phyloP scores from a whole-genome alignment of 2,797 vertebrate species.

The Crax fasciolata region DNA sequence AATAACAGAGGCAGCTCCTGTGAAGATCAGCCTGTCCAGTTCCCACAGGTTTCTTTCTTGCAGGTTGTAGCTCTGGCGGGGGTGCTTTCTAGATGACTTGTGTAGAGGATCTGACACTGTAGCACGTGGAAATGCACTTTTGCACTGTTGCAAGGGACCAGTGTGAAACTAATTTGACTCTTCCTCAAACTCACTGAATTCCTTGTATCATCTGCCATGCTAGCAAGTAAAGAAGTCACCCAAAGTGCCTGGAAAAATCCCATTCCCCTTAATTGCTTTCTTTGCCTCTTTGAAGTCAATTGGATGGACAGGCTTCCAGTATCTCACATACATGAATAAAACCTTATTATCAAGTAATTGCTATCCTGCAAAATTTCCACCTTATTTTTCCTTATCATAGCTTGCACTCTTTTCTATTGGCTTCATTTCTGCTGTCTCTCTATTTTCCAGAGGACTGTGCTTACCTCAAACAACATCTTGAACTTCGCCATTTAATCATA shows the following conservation, averaged over 20 bases:
- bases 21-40: background rate
- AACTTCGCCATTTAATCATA: constrained; percentile 19
- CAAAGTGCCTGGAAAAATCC: constrained; percentile 12
- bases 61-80: background rate
- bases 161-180: background rate
- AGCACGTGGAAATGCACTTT: background rate
- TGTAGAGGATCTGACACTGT: background rate
- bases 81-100: background rate
- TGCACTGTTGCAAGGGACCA: background rate
- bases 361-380: constrained; percentile 39
- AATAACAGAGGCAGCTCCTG: background rate
- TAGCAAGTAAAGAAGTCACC: constrained; percentile 26
- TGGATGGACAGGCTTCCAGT: background rate
- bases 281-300: constrained; percentile 9
- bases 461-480: constrained; percentile 59
- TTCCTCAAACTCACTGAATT: background rate
- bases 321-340: constrained; percentile 46
- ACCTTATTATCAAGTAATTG: constrained; percentile 47
- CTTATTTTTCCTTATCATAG: constrained; percentile 51
- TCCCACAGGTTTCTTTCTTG: background rate
- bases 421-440: constrained; percentile 20
- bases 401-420: constrained; percentile 48
- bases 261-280: constrained; percentile 26
- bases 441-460: constrained; percentile 44
- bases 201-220: background rate